A percentile compares a stretch with the other conserved stretches of the same genome.
phyloP scores from a whole-genome alignment of 2,797 vertebrate species.

The Carcharodon carcharias region DNA sequence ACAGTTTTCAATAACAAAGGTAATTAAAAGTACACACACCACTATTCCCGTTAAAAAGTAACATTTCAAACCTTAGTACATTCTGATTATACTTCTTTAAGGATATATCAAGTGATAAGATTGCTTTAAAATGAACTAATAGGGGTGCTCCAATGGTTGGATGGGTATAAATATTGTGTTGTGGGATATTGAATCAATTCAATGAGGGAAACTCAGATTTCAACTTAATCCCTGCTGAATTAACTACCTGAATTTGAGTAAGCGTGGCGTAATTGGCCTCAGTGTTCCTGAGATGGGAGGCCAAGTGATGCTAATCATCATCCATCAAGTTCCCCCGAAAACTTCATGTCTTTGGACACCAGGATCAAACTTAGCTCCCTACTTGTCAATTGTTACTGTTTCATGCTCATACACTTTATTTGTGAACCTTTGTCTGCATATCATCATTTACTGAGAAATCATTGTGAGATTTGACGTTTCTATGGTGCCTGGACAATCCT shows the following conservation, averaged over 20 bases:
- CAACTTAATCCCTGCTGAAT: background rate
- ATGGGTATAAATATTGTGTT: background rate
- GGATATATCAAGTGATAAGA: background rate
- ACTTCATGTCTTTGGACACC: background rate
- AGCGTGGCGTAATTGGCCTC: background rate
- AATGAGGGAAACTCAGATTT: background rate
- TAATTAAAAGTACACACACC: background rate
- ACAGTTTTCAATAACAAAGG: background rate
- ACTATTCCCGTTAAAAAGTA: background rate
- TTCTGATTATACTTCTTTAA: background rate
- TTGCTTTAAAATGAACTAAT: background rate
- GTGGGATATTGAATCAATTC: background rate
- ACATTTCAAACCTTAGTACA: background rate
- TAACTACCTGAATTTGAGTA: background rate
- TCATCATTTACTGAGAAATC: background rate
- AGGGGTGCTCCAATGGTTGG: background rate
- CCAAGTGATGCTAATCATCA: background rate
- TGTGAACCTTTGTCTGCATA: background rate
- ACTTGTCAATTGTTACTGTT: background rate
- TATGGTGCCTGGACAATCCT: background rate
- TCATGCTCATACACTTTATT: background rate
- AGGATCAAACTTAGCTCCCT: background rate
- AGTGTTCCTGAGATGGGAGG: background rate
- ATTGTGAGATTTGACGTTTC: background rate
- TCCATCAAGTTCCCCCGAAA: background rate